Percentiles rank a stretch among this genome's conserved stretches.
phyloP scores from a whole-genome alignment of 2,888 invertebrate species.

The Chloroclysta siterata region DNA sequence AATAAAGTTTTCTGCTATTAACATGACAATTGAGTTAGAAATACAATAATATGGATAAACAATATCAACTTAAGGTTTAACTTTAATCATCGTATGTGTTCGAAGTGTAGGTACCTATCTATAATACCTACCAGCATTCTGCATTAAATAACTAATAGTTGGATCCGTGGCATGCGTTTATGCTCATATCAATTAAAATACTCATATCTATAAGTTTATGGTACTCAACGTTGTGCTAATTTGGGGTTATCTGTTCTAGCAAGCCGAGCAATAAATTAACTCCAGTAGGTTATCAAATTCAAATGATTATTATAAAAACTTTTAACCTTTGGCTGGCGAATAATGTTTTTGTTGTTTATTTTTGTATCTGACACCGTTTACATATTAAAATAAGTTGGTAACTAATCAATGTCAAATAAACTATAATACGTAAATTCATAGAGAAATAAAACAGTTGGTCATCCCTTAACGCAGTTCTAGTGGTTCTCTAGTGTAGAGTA shows the following conservation, averaged over 20 bases:
- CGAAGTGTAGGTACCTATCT: too few relatives aligned
- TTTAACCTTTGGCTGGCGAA: slow-evolving; percentile 24
- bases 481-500: slow-evolving; percentile 49
- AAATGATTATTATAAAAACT: slow-evolving; percentile 17
- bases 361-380: slow-evolving; percentile 10
- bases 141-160: too few relatives aligned
- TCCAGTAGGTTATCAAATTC: slow-evolving; percentile 21
- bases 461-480: slow-evolving; percentile 63
- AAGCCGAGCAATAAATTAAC: slow-evolving; percentile 31
- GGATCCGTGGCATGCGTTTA: neutral
- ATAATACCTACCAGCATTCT: too few relatives aligned
- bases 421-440: slow-evolving; percentile 37
- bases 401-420: neutral
- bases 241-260: slow-evolving; percentile 40
- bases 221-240: slow-evolving; percentile 39
- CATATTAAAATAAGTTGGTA: slow-evolving; percentile 1
- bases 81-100: too few relatives aligned
- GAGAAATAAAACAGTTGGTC: slow-evolving; percentile 63
- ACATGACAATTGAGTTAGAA: too few relatives aligned
- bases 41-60: too few relatives aligned
- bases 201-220: slow-evolving; percentile 18
- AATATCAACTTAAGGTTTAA: too few relatives aligned
- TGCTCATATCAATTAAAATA: slow-evolving; percentile 33
- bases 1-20: too few relatives aligned
- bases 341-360: slow-evolving; percentile 17